Conservation (phyloP, 2,888 invertebrate species). For the Oxytorus armatus region DNA sequence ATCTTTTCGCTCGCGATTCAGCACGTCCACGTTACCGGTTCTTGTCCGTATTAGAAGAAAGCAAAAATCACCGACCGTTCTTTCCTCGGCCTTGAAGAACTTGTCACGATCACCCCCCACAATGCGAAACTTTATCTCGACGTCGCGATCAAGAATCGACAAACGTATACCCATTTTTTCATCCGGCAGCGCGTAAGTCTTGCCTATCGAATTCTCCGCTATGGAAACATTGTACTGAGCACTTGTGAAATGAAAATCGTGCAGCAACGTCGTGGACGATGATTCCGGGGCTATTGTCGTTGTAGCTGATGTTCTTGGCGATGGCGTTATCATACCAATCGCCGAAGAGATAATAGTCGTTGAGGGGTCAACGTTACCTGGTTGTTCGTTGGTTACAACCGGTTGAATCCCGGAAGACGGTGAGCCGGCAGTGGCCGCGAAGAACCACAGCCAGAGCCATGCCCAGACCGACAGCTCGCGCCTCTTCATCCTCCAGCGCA, state of each 20-base stretch:
- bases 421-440: constrained; percentile 78
- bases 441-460: constrained; percentile 82
- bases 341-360: constrained; percentile 63
- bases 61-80: constrained; percentile 96
- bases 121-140: constrained; percentile 93
- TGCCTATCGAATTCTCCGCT: constrained; percentile 96
- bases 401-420: constrained; percentile 71
- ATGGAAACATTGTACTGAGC: constrained; percentile 94
- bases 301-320: constrained; percentile 61
- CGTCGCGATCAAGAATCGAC: constrained; percentile 76
- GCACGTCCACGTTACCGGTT: constrained; percentile 93
- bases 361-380: constrained; percentile 22
- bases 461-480: constrained; percentile 81
- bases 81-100: constrained; percentile 96
- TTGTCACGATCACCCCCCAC: constrained; percentile 94
- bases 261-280: constrained; percentile 43
- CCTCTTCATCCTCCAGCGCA: constrained; percentile 81
- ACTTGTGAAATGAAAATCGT: constrained; percentile 89
- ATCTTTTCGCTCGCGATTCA: constrained; percentile 97
- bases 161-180: constrained; percentile 92
- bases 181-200: constrained; percentile 92
- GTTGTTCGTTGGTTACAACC: constrained; percentile 54
- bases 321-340: constrained; percentile 57
- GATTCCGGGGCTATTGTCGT: constrained; percentile 60
- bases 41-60: constrained; percentile 95